Evolutionary conservation across 2,113 vertebrate genomes (phyloP).

Genomic region (Lophochroa leadbeateri): DNA sequence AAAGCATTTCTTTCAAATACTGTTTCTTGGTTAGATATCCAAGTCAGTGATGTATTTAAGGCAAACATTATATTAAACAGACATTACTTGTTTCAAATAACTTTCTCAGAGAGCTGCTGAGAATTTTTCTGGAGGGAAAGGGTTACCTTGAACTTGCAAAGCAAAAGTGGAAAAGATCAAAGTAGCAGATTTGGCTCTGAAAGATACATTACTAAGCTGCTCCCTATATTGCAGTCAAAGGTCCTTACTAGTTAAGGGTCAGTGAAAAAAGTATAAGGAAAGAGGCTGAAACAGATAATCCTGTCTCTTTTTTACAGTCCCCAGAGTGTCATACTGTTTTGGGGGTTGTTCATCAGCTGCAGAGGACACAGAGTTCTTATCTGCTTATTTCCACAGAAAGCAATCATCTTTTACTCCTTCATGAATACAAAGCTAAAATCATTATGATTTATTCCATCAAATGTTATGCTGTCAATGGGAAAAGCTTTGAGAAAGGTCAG

Average conservation of each 20-base stretch:
- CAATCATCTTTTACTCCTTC: conserved; percentile 7
- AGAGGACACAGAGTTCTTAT: conserved; percentile 6
- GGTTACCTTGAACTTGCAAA: not conserved
- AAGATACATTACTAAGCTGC: not conserved
- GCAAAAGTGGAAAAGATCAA: not conserved
- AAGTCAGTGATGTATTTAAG: not conserved
- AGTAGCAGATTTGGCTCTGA: not conserved
- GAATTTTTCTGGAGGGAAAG: rapidly evolving
- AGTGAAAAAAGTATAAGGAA: not conserved
- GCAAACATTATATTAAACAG: not conserved
- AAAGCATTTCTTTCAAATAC: not conserved
- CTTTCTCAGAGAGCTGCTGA: not conserved
- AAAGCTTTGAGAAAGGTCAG: conserved; percentile 43
- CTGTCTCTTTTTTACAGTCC: not conserved
- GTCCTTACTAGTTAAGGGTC: not conserved
- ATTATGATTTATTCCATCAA: conserved; percentile 52
- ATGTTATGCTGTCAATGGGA: not conserved
- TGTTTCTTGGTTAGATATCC: not conserved
- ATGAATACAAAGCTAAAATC: conserved; percentile 42
- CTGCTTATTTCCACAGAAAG: conserved; percentile 13
- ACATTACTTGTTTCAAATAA: not conserved
- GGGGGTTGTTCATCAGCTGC: conserved; percentile 12
- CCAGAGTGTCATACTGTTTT: not conserved
- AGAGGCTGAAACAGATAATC: conserved; percentile 6
- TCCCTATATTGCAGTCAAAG: not conserved